phyloP scores from a whole-genome alignment of 2,888 invertebrate genomes.

The Actias luna region DNA sequence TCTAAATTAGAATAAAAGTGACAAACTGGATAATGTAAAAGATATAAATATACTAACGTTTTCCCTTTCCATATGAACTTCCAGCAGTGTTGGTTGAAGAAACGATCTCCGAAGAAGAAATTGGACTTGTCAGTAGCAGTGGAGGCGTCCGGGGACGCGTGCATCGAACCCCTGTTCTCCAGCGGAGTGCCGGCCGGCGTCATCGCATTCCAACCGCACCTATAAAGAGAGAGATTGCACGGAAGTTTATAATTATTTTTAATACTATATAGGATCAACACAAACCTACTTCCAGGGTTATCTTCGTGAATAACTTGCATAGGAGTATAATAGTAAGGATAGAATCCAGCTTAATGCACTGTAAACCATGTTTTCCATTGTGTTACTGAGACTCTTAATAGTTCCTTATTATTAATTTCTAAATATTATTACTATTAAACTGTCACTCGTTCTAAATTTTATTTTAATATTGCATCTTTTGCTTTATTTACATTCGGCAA shows the following conservation, averaged over 20 bases:
- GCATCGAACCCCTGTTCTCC: conserved; percentile 38
- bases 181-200: conserved; percentile 59
- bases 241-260: too few relatives aligned
- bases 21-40: background rate
- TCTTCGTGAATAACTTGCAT: too few relatives aligned
- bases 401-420: too few relatives aligned
- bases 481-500: background rate
- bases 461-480: background rate
- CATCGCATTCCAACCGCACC: conserved; percentile 56
- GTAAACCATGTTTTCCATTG: too few relatives aligned
- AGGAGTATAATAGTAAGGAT: too few relatives aligned
- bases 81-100: conserved; percentile 58
- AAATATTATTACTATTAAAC: background rate
- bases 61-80: conserved; percentile 69
- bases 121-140: conserved; percentile 34
- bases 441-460: background rate
- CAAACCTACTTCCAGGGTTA: too few relatives aligned
- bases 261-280: too few relatives aligned
- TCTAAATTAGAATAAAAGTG: too few relatives aligned
- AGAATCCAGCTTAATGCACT: too few relatives aligned
- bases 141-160: conserved; percentile 28
- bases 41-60: conserved; percentile 49
- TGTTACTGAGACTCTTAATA: too few relatives aligned
- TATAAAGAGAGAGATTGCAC: conserved; percentile 26
- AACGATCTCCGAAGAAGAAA: conserved; percentile 60